A percentile compares a stretch with the other conserved stretches of the same genome.
Conservation (phyloP, 2,113 vertebrate species). For the Cygnus atratus region DNA sequence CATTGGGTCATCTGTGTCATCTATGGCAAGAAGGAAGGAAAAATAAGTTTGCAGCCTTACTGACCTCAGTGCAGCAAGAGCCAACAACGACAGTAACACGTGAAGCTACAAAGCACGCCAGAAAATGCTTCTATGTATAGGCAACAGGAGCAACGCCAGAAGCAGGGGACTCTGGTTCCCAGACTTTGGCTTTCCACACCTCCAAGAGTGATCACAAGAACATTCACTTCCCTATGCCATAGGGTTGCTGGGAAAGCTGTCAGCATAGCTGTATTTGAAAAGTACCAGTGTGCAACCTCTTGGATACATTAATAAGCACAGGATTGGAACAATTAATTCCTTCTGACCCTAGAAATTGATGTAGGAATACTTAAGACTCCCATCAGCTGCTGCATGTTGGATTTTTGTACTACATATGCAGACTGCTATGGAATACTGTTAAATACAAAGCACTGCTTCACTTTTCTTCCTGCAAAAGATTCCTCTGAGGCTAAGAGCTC, state of each 20-base stretch:
- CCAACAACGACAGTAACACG: neutral
- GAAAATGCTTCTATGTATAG: neutral
- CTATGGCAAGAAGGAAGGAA: neutral
- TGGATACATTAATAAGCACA: too few species aligned
- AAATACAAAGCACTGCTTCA: neutral
- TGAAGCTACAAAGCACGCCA: neutral
- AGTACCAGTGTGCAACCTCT: neutral
- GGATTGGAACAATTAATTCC: neutral
- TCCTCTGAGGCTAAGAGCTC: neutral
- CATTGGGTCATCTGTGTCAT: conserved; percentile 48
- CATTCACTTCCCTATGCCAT: neutral
- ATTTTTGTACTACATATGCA: neutral
- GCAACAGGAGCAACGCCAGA: neutral
- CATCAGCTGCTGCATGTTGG: neutral
- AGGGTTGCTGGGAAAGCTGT: neutral
- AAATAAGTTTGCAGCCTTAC: neutral
- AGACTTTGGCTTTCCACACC: neutral
- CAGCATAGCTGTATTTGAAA: neutral
- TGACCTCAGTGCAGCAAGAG: neutral
- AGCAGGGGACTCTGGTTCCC: neutral
- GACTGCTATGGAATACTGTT: neutral
- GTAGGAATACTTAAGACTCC: neutral
- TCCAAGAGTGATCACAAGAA: neutral
- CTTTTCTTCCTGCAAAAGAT: neutral
- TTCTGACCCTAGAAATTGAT: neutral